Conservation (phyloP, 2,888 invertebrate species). For the Parthenolecanium corni region DNA sequence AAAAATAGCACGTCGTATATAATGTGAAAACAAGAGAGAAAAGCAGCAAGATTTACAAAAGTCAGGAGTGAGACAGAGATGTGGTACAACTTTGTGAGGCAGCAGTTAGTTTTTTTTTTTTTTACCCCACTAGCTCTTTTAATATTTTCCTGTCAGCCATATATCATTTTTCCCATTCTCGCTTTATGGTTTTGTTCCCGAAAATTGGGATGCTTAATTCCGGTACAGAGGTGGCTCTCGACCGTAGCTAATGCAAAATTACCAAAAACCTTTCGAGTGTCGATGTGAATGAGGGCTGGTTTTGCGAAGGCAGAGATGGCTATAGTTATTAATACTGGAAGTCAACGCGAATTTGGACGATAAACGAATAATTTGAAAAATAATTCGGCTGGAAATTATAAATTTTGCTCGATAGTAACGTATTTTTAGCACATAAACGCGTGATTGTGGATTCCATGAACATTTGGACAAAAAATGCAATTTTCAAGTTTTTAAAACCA, state of each 20-base stretch:
- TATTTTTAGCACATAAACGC: too few relatives aligned
- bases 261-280: neutral
- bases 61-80: neutral
- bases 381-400: too few relatives aligned
- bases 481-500: too few relatives aligned
- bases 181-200: neutral
- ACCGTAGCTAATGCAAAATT: too few relatives aligned
- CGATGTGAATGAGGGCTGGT: neutral
- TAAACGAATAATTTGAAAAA: too few relatives aligned
- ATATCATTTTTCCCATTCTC: conserved; percentile 25
- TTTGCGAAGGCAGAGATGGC: neutral
- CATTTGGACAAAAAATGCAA: too few relatives aligned
- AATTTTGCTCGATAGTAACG: too few relatives aligned
- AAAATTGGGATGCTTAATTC: too few relatives aligned
- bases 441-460: too few relatives aligned
- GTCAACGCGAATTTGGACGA: too few relatives aligned
- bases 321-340: neutral
- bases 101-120: conserved; percentile 16
- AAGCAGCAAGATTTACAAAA: neutral
- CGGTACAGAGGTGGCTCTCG: too few relatives aligned
- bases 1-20: conserved; percentile 12
- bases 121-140: conserved; percentile 11
- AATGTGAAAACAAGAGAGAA: conserved; percentile 2
- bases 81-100: neutral
- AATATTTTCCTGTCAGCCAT: conserved; percentile 27